A percentile compares a stretch with the other conserved stretches of the same genome.
Evolutionary conservation across 1,140 invertebrate species (phyloP).

Genomic region (Onthophagus taurus): DNA sequence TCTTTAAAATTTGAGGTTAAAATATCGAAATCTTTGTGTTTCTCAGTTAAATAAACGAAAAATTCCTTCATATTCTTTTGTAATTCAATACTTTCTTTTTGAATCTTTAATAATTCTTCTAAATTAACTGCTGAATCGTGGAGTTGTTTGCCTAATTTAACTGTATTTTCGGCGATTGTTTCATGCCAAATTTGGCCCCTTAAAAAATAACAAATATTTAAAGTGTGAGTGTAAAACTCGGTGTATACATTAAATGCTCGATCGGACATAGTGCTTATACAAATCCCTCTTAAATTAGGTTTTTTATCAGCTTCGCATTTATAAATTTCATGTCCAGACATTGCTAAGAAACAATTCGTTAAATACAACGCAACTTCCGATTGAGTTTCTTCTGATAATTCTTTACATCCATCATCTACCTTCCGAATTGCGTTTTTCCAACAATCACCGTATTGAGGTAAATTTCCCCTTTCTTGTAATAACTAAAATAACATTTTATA

Average conservation of each 20-base stretch:
- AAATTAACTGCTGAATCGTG: conserved; percentile 29
- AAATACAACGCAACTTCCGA: conserved; percentile 50
- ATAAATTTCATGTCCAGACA: conserved; percentile 46
- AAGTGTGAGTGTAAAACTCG: conserved; percentile 59
- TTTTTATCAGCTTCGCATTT: conserved; percentile 41
- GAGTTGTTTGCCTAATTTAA: conserved; percentile 30
- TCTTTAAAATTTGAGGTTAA: conserved; percentile 23
- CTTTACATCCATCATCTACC: conserved; percentile 46
- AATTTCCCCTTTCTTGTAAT: conserved; percentile 28
- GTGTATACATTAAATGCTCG: conserved; percentile 51
- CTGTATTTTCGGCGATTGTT: conserved; percentile 44
- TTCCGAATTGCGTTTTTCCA: conserved; percentile 49
- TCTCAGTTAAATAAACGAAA: conserved; percentile 21
- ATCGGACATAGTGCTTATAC: conserved; percentile 48
- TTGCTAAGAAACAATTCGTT: conserved; percentile 56
- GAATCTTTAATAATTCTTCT: conserved; percentile 42
- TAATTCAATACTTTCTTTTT: conserved; percentile 46
- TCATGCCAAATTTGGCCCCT: conserved; percentile 56
- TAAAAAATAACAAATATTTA: conserved; percentile 59
- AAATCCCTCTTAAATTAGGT: conserved; percentile 38
- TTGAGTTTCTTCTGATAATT: conserved; percentile 50
- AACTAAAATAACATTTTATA: conserved; percentile 21
- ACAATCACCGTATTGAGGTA: conserved; percentile 51
- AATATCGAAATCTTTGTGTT: conserved; percentile 30
- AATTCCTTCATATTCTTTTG: conserved; percentile 39